Evolutionary conservation across 30 jellyfish, hydroid and myxozoan genomes (phyloP).

Genomic region (Aurelia sp.): DNA sequence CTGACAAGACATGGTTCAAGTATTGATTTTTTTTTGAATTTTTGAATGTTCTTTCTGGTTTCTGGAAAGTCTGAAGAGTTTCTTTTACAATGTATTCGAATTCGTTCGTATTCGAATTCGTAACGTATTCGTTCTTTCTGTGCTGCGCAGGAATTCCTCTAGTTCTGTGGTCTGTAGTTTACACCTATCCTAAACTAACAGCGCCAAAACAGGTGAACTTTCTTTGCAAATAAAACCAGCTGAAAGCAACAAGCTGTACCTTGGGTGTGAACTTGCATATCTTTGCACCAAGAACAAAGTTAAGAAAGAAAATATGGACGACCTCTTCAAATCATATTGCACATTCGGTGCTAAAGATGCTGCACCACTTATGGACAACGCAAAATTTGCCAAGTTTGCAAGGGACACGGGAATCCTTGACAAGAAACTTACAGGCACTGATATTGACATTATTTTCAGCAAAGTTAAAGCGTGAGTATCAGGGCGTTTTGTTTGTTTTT

Average conservation of each 20-base stretch:
- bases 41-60: not conserved
- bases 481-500: not conserved
- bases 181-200: not conserved
- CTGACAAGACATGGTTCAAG: no score
- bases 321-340: slow-evolving; percentile 90
- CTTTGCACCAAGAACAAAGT: no score
- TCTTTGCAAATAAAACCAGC: not conserved
- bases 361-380: slow-evolving; percentile 95
- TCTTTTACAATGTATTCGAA: no score
- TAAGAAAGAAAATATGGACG: slow-evolving; percentile 70
- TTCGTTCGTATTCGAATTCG: no score
- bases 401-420: slow-evolving; percentile 92
- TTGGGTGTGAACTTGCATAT: no score
- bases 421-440: slow-evolving; percentile 94
- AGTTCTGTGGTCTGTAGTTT: slow-evolving; percentile 15
- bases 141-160: no score
- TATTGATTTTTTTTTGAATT: not conserved
- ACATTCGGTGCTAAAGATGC: slow-evolving; percentile 94
- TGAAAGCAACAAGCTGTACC: no score
- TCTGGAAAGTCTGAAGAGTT: not conserved
- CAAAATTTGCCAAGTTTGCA: slow-evolving; percentile 93
- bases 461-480: slow-evolving; percentile 71
- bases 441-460: slow-evolving; percentile 92
- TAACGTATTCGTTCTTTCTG: no score
- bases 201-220: slow-evolving; percentile 32